A percentile compares a stretch with the other conserved stretches of the same genome.
phyloP scores from a whole-genome alignment of 2,888 invertebrate species.

The Cosmia pyralina region DNA sequence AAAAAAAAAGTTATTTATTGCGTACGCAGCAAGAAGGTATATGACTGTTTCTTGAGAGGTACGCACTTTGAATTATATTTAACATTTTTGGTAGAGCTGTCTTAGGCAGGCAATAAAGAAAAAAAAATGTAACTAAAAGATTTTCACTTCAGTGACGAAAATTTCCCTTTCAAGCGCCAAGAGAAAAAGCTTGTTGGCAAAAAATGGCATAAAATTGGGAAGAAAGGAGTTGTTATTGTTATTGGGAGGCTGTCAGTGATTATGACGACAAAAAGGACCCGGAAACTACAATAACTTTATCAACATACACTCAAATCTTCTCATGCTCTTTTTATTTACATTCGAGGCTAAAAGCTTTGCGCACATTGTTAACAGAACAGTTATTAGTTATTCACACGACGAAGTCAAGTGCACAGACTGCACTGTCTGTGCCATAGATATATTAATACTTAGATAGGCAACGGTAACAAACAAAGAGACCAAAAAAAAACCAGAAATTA shows the following conservation, averaged over 20 bases:
- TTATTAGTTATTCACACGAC: slow-evolving; percentile 67
- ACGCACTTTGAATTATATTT: background rate
- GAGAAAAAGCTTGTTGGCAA: background rate
- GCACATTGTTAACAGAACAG: slow-evolving; percentile 62
- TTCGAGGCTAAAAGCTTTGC: slow-evolving; percentile 47
- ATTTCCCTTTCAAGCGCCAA: background rate
- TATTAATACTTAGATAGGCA: background rate
- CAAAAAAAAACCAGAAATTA: no score
- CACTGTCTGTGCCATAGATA: slow-evolving; percentile 25
- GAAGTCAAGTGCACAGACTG: slow-evolving; percentile 58
- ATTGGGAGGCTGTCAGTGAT: background rate
- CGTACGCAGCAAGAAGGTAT: slow-evolving; percentile 13
- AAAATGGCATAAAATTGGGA: background rate
- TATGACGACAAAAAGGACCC: background rate
- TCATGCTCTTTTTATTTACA: slow-evolving; percentile 51
- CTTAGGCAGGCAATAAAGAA: no score
- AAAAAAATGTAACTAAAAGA: background rate
- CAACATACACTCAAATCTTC: slow-evolving; percentile 47
- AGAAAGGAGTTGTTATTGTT: background rate
- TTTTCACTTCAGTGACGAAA: background rate
- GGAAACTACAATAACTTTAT: slow-evolving; percentile 7
- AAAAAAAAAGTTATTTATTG: slow-evolving; percentile 43
- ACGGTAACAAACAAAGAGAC: background rate
- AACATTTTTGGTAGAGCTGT: background rate
- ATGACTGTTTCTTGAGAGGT: background rate